A percentile compares a stretch with the other conserved stretches of the same genome.
Conservation (phyloP, 2,888 invertebrate genomes). For the Conistra vaccinii region DNA sequence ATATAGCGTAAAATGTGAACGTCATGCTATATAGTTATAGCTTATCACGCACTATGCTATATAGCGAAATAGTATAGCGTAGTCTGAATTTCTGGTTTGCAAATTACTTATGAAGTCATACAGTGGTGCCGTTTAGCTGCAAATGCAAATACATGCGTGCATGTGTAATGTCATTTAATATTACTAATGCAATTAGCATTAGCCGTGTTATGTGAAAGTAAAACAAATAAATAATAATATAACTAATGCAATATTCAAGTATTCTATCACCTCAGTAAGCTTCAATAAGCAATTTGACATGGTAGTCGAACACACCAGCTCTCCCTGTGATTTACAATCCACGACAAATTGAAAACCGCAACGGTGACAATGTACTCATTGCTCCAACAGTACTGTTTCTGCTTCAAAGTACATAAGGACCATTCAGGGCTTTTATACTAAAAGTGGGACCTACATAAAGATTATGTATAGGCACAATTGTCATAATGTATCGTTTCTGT, state of each 20-base stretch:
- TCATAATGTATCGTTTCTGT: slow-evolving; percentile 13
- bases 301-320: not conserved
- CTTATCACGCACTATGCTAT: no score
- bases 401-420: slow-evolving; percentile 40
- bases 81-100: no score
- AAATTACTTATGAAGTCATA: no score
- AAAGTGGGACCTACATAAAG: slow-evolving; percentile 26
- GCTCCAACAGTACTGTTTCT: slow-evolving; percentile 14
- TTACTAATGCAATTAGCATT: no score
- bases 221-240: no score
- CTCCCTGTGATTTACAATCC: slow-evolving; percentile 16
- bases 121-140: no score
- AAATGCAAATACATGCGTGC: no score
- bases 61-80: no score
- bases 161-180: no score
- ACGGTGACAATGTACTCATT: slow-evolving; percentile 6
- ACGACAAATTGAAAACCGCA: slow-evolving; percentile 33
- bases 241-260: not conserved
- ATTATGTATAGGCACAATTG: not conserved
- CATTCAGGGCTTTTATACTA: slow-evolving; percentile 52
- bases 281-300: not conserved
- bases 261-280: not conserved
- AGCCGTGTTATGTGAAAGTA: no score
- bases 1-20: no score
- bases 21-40: no score